Base-by-base conservation (phyloP, 2,888 invertebrate species). In the Augochlorella aurata region DNA sequence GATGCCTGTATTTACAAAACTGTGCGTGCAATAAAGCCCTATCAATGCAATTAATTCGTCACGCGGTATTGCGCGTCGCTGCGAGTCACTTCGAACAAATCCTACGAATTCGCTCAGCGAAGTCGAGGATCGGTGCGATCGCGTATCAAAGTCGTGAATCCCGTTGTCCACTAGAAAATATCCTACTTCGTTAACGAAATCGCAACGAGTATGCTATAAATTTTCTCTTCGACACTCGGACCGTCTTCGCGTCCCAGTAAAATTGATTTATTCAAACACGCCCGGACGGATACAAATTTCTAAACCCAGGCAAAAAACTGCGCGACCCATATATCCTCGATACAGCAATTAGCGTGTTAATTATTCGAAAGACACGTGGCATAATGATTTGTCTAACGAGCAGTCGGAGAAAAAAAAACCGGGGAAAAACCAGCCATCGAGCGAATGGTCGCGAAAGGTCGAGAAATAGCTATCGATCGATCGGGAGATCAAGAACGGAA, bases 41-140 rank as follows among this genome's bases (percentile, higher is more conserved):
- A 58, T 58, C 54, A 7, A 58, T 58, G 54, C 54, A 58, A 58
- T 58, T 58, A 58, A 58, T 58, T 58, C 54, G 54, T 58, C 21
- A 7, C 24, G 54, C 54, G 54, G 24, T 14, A 24, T 58, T 58
- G 54, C 54, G 24, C 24, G 24, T n/a, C 10, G 54, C 24, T 7
- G 54, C 54, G 24, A 21, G 54, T 58, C 54, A 4, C 54, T 24
- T 58, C 54, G 21, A 58, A 58, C n/a, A 58, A 21, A 58, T 21
- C 24, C 54, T 21, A 24, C 5, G 54, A 58, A 58, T 58, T 58
- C 14, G 54, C 21, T n/a, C 21, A n/a, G 21, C 21, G 12, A 21
- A 1, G 12, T 58, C 24, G 14, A 14, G 21, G 10, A 24, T 21
- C 4, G 24, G 12, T 5, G 5, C n/a, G 54, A 58, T 58, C 54